phyloP scores from a whole-genome alignment of 2,113 vertebrate genomes.

The Salminus brasiliensis region DNA sequence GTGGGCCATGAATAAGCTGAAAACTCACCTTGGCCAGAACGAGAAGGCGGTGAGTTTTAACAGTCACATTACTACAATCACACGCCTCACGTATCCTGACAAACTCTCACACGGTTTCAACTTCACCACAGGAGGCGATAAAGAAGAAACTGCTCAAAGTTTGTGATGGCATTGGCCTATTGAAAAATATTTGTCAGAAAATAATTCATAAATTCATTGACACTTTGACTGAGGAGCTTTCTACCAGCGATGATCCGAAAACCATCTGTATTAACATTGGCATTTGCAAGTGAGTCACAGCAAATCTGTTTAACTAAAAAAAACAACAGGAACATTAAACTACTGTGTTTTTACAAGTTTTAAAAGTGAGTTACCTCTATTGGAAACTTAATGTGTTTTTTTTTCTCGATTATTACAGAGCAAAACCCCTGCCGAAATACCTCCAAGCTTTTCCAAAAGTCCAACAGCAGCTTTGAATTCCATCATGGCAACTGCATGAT shows the following conservation, averaged over 20 bases:
- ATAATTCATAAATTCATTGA: constrained; percentile 18
- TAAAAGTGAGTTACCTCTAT: too few relatives aligned
- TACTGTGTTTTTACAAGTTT: background rate
- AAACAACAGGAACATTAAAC: background rate
- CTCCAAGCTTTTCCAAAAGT: background rate
- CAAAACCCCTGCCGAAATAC: background rate
- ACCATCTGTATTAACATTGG: constrained; percentile 61
- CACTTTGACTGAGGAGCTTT: constrained; percentile 60
- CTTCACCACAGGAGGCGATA: constrained; percentile 32
- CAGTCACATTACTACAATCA: background rate
- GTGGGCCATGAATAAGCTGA: constrained; percentile 60
- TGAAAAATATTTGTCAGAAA: constrained; percentile 48
- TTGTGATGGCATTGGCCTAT: constrained; percentile 58
- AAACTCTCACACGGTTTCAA: background rate
- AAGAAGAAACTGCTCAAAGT: background rate
- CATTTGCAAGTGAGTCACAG: constrained; percentile 67
- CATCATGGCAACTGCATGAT: background rate
- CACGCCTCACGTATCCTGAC: background rate
- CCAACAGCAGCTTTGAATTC: background rate
- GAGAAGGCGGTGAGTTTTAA: constrained; percentile 39
- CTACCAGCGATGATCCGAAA: constrained; percentile 58
- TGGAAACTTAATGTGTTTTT: background rate
- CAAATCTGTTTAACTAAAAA: background rate
- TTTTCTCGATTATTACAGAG: background rate
- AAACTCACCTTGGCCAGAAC: background rate